Conservation (phyloP, 2,113 vertebrate genomes). For the Vireo altiloquus region DNA sequence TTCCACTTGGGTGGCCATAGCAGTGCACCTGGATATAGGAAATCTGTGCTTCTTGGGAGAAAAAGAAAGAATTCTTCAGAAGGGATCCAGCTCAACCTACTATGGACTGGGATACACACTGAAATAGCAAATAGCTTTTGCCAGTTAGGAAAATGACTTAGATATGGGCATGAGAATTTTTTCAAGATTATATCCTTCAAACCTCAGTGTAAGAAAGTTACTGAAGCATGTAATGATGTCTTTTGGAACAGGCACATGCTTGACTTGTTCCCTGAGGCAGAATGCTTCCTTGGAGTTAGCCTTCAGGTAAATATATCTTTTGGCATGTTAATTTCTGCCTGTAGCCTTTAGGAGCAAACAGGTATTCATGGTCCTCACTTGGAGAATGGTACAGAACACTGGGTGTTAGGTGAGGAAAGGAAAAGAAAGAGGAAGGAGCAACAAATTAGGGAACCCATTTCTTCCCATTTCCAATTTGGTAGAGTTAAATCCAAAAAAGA, state of each 20-base stretch:
- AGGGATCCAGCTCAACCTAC: neutral
- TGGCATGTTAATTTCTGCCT: neutral
- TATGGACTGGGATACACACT: neutral
- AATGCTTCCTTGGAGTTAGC: neutral
- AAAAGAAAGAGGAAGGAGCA: neutral
- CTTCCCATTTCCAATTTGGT: neutral
- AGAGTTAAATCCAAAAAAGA: neutral
- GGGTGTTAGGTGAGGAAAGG: neutral
- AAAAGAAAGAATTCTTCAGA: neutral
- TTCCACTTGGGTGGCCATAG: neutral
- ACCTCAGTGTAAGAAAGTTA: neutral
- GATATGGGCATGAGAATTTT: neutral
- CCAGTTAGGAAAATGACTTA: neutral
- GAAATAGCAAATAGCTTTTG: neutral
- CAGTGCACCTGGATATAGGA: neutral
- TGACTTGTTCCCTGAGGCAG: neutral
- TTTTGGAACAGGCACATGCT: neutral
- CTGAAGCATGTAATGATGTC: neutral
- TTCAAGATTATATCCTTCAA: neutral
- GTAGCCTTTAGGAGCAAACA: neutral
- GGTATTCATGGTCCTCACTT: fast-evolving
- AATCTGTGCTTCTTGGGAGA: neutral
- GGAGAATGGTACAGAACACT: neutral
- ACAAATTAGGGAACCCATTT: fast-evolving
- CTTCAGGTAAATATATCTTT: neutral